Conservation (phyloP, 2,113 vertebrate genomes). For the Siniperca chuatsi region DNA sequence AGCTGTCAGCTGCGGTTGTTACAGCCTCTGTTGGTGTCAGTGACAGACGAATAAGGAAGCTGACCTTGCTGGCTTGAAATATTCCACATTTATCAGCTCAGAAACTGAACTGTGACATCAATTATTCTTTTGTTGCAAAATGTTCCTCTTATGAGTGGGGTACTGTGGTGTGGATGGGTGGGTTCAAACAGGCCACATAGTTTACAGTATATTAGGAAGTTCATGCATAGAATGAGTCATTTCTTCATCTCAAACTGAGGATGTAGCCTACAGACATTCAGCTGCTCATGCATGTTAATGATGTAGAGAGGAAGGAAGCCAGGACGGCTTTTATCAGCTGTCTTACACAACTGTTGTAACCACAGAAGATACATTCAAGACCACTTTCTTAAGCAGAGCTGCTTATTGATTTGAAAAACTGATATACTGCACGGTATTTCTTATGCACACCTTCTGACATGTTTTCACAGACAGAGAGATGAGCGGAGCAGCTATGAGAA, state of each 20-base stretch:
- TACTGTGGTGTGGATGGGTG: background rate
- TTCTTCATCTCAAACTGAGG: background rate
- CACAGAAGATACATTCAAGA: background rate
- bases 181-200: background rate
- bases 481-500: background rate
- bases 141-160: background rate
- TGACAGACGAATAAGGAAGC: background rate
- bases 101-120: background rate
- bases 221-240: background rate
- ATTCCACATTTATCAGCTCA: background rate
- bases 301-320: constrained; percentile 6
- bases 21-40: background rate
- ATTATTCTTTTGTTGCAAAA: background rate
- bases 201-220: background rate
- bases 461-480: background rate
- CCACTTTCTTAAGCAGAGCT: background rate
- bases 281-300: background rate
- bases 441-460: background rate
- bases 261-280: background rate
- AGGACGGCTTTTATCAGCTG: background rate
- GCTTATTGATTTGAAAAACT: too few relatives aligned
- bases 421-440: background rate
- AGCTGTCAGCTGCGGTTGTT: background rate
- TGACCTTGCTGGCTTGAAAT: too few relatives aligned
- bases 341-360: background rate